A percentile compares a stretch with the other conserved stretches of the same genome.
These are phyloP conservation scores for Pogonophryne albipinna DNA, from an alignment of 2,797 vertebrate genomes.

Conservation along the genomic window DNA sequence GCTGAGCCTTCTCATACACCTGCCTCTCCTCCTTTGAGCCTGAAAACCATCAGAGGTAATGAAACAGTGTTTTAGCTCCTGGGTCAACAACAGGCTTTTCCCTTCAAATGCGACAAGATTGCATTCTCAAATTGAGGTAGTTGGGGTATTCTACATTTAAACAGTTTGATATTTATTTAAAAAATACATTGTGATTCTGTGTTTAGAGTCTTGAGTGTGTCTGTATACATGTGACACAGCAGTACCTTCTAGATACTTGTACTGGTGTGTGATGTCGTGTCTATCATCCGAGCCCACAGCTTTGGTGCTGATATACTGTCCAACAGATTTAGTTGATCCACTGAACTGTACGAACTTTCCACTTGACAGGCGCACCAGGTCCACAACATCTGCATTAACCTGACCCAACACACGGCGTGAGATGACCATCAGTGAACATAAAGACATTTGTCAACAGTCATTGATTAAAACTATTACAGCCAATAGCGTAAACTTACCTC, in stretches of 20 bases:
- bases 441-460: background rate
- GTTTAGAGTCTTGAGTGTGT: background rate
- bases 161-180: background rate
- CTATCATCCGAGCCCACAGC: constrained; percentile 85
- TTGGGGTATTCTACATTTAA: background rate
- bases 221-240: background rate
- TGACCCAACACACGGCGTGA: constrained; percentile 17
- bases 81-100: background rate
- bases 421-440: background rate
- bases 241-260: constrained; percentile 92
- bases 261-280: constrained; percentile 92
- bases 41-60: constrained; percentile 55
- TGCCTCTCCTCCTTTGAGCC: constrained; percentile 89
- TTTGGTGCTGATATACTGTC: constrained; percentile 92
- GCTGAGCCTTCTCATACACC: constrained; percentile 86
- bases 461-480: background rate
- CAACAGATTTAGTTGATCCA: constrained; percentile 78
- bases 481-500: constrained; percentile 82
- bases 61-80: background rate
- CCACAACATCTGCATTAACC: constrained; percentile 90
- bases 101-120: background rate
- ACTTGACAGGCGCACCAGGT: constrained; percentile 74
- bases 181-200: too few species aligned
- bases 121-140: background rate
- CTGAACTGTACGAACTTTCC: constrained; percentile 76